A percentile compares a stretch with the other conserved stretches of the same genome.
Conservation (phyloP, 1,140 invertebrate species). For the Paramacrobiotus metropolitanus region DNA sequence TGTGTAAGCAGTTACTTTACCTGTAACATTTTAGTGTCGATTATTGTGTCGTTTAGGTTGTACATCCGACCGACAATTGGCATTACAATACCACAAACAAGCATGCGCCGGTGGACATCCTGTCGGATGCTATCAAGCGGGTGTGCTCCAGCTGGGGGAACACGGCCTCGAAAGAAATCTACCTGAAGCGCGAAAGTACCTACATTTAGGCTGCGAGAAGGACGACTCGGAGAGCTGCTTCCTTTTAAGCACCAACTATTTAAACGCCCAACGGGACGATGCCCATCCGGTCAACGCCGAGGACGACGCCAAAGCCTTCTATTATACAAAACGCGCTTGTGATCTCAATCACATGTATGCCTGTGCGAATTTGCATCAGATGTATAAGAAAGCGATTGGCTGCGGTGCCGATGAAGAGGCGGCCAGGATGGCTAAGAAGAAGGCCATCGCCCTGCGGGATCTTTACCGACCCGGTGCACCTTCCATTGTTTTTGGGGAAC, state of each 20-base stretch:
- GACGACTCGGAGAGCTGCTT: slow-evolving; percentile 48
- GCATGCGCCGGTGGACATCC: slow-evolving; percentile 43
- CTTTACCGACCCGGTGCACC: slow-evolving; percentile 28
- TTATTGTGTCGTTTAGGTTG: slow-evolving; percentile 15
- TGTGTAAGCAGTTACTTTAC: too few species aligned
- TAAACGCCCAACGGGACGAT: slow-evolving; percentile 36
- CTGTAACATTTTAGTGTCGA: too few species aligned
- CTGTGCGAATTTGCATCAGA: slow-evolving; percentile 59
- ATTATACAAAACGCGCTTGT: slow-evolving; percentile 45
- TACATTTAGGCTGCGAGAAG: slow-evolving; percentile 42
- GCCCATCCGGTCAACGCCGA: slow-evolving; percentile 27
- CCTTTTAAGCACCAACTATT: slow-evolving; percentile 46
- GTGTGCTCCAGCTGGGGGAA: slow-evolving; percentile 33
- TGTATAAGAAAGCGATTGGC: slow-evolving; percentile 39
- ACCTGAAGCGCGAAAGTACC: slow-evolving; percentile 32
- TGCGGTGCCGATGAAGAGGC: slow-evolving; percentile 40
- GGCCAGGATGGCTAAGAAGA: slow-evolving; percentile 41
- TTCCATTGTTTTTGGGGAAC: slow-evolving; percentile 10
- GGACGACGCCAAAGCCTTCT: slow-evolving; percentile 47
- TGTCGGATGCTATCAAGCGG: slow-evolving; percentile 45
- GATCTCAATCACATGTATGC: slow-evolving; percentile 52
- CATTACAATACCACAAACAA: slow-evolving; percentile 46
- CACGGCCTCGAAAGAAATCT: slow-evolving; percentile 15
- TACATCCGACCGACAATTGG: slow-evolving; percentile 19
- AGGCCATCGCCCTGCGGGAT: slow-evolving; percentile 40